phyloP scores from a whole-genome alignment of 2,113 vertebrate genomes.

The Hydropotes inermis region DNA sequence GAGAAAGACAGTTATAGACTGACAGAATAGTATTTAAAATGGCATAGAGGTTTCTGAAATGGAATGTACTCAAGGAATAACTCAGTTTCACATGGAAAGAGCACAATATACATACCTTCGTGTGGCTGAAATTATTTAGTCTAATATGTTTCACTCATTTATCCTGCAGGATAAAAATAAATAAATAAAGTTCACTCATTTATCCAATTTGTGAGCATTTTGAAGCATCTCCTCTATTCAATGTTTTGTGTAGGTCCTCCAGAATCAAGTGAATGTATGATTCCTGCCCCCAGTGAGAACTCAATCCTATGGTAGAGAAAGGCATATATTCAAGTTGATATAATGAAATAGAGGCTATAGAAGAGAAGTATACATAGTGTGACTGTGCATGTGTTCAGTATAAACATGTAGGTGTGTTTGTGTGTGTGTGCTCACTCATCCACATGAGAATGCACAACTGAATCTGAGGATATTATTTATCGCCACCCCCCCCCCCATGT shows the following conservation, averaged over 20 bases:
- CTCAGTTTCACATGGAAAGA: not conserved
- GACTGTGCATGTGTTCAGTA: not conserved
- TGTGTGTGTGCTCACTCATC: not conserved
- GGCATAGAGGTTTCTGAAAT: not conserved
- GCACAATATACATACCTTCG: not conserved
- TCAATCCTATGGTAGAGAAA: not conserved
- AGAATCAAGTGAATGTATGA: not conserved
- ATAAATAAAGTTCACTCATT: not conserved
- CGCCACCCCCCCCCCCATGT: not conserved
- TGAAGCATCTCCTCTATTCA: not conserved
- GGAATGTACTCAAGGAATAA: not conserved
- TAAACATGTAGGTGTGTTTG: not conserved
- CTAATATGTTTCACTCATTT: not conserved
- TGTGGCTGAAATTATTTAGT: conserved; percentile 3
- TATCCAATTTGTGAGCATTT: not conserved
- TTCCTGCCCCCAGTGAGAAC: not conserved
- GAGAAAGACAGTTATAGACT: not conserved
- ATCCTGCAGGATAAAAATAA: not conserved
- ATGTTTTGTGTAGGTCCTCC: not conserved
- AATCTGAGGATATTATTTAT: not conserved
- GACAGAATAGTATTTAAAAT: not conserved
- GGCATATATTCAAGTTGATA: not conserved
- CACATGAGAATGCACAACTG: not conserved
- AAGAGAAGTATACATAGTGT: not conserved
- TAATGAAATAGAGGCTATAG: not conserved